Conservation (phyloP, 37 sponge, comb jelly and placozoan species). For the Crambe crambe region DNA sequence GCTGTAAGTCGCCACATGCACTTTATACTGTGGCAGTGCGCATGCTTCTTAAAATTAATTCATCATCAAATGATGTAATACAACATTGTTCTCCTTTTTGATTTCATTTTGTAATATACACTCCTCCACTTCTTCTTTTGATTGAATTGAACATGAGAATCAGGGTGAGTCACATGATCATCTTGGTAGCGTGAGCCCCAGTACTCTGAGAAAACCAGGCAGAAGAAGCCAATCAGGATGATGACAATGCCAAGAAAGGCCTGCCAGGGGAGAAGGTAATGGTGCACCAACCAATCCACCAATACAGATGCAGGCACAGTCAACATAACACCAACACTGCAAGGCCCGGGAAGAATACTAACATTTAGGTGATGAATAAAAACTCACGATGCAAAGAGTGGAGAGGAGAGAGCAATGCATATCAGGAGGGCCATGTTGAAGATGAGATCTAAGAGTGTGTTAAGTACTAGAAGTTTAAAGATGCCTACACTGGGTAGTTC, state of each 20-base stretch:
- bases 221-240: slow-evolving; percentile 63
- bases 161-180: no score
- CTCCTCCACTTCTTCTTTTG: no score
- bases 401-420: slow-evolving; percentile 64
- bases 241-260: slow-evolving; percentile 47
- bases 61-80: no score
- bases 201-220: slow-evolving; percentile 47
- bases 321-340: slow-evolving; percentile 68
- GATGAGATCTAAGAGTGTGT: slow-evolving; percentile 37
- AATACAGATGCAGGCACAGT: slow-evolving; percentile 58
- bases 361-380: no score
- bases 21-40: no score
- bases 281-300: slow-evolving; percentile 56
- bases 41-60: no score
- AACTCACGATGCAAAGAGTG: slow-evolving; percentile 78
- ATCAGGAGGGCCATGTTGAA: slow-evolving; percentile 52
- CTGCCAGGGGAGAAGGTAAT: slow-evolving; percentile 33
- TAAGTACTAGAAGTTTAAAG: slow-evolving; percentile 31
- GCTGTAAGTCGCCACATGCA: no score
- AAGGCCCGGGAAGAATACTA: no score
- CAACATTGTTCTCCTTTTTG: no score
- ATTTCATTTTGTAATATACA: no score
- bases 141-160: neutral
- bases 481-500: slow-evolving; percentile 25
- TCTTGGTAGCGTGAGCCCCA: neutral